Evolutionary conservation across 2,797 vertebrate genomes (phyloP).

Genomic region (Thaleichthys pacificus): DNA sequence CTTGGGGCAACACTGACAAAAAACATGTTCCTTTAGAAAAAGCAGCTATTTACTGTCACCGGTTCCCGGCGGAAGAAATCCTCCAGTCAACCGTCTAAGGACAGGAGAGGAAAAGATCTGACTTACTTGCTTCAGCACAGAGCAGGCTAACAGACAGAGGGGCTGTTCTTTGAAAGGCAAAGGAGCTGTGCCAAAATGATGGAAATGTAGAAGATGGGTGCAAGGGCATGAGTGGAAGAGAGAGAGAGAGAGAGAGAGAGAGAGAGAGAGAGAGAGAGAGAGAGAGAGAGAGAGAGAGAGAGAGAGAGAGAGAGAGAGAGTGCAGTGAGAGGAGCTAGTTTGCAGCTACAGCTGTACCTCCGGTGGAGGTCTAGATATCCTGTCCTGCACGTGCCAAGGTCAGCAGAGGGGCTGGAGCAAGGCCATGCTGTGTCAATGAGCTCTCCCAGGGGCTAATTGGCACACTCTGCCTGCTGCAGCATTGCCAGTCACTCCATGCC

Average conservation of each 20-base stretch:
- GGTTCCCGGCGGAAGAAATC: constrained; percentile 52
- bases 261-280: constrained; percentile 21
- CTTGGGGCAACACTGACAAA: constrained; percentile 29
- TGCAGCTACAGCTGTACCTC: constrained; percentile 24
- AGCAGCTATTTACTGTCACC: constrained; percentile 28
- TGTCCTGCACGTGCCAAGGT: constrained; percentile 53
- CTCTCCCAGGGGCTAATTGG: constrained; percentile 40
- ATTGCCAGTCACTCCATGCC: constrained; percentile 24
- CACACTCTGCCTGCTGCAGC: constrained; percentile 37
- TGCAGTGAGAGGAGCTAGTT: constrained; percentile 18
- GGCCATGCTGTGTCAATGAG: constrained; percentile 41
- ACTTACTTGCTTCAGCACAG: constrained; percentile 38
- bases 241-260: constrained; percentile 9
- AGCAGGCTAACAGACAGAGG: constrained; percentile 46
- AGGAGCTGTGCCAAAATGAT: constrained; percentile 4
- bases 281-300: constrained; percentile 20
- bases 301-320: constrained; percentile 11
- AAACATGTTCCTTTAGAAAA: constrained; percentile 41
- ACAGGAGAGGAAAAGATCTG: constrained; percentile 49
- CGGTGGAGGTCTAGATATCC: constrained; percentile 23
- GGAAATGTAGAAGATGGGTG: constrained; percentile 17
- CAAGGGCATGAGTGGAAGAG: constrained; percentile 20
- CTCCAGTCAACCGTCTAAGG: constrained; percentile 52
- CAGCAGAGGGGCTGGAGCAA: constrained; percentile 41
- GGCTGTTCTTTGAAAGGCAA: constrained; percentile 11